These are phyloP conservation scores for Clunio marinus DNA, from an alignment of 2,888 invertebrate species.

Conservation along the genomic window DNA sequence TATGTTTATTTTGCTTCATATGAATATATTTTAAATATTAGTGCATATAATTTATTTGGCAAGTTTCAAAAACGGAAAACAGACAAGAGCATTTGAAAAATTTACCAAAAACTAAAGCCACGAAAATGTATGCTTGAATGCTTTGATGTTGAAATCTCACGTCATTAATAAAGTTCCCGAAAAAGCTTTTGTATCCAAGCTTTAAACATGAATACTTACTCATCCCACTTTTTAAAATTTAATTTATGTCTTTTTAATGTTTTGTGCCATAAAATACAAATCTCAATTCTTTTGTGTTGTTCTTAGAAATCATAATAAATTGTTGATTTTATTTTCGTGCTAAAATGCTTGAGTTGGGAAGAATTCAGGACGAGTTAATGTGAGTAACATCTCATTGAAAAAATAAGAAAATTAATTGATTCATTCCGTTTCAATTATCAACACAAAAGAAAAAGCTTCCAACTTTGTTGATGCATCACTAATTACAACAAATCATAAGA, in stretches of 20 bases:
- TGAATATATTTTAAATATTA: not conserved
- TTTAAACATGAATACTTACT: not conserved
- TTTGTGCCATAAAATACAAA: not conserved
- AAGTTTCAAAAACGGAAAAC: not conserved
- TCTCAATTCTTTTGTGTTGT: too few relatives aligned
- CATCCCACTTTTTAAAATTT: not conserved
- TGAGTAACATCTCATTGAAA: not conserved
- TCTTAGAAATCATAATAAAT: too few relatives aligned
- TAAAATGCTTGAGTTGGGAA: too few relatives aligned
- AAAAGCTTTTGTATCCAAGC: not conserved
- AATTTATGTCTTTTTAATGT: not conserved
- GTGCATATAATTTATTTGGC: too few relatives aligned
- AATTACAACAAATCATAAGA: not conserved
- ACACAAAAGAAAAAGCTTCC: not conserved
- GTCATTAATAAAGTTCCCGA: not conserved
- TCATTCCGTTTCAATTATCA: not conserved
- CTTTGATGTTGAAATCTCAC: slow-evolving; percentile 11
- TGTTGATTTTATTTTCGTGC: too few relatives aligned
- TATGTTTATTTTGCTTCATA: too few relatives aligned
- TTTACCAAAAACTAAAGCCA: too few relatives aligned
- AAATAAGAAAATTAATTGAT: not conserved
- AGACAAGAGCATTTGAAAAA: not conserved
- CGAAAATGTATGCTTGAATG: not conserved
- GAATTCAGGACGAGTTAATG: not conserved
- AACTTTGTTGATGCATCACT: not conserved